Evolutionary conservation across 2,888 invertebrate species (phyloP), one percentile per base, ranked within the genome.

Genomic region (Melipona bicolor): DNA sequence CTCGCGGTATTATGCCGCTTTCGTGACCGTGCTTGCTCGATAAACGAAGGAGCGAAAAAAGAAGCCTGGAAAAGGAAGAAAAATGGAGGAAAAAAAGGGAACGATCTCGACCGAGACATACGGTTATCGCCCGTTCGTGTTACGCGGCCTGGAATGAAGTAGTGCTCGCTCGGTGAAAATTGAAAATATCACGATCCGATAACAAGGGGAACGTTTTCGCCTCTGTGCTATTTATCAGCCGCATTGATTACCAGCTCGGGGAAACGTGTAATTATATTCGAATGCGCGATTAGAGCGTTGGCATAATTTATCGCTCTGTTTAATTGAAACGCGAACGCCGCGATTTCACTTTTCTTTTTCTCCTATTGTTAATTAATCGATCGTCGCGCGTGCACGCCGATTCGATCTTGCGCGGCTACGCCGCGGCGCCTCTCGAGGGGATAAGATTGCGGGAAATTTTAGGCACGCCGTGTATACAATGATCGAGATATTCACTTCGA

Each of bases 171-270:
- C 62, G 62, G 59, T 32, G 77, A 52, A 81, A 81, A 83, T 83
- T 71, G 82, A 79, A 79, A 79, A 79, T 71, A 71, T 67, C 71
- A 68, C 64, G 74, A 75, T 79, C 73, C 69, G 69, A 81, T 78
- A 74, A 69, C 56, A 54, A 64, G 27, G n/a, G 54, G 32, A 27
- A n/a, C 64, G 13, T 54, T 27, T 49, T 69, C 56, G 13, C 67
- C 36, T 0, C 59, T 67, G 32, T 19, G 70, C 49, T 65, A 59
- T 80, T 80, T 77, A 70, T 70, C 69, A 52, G 49, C 27, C 21
- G 56, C 76, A 49, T 61, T 69, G 68, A 79, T 79, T 76, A 49
- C 75, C 52, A 11, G 52, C 24, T 52, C 54, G 11, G n/a, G 69
- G 54, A 79, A 74, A 80, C 77, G 56, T 80, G 21, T 65, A 70